phyloP scores from a whole-genome alignment of 2,888 invertebrate species.

The Nasonovia ribisnigri region DNA sequence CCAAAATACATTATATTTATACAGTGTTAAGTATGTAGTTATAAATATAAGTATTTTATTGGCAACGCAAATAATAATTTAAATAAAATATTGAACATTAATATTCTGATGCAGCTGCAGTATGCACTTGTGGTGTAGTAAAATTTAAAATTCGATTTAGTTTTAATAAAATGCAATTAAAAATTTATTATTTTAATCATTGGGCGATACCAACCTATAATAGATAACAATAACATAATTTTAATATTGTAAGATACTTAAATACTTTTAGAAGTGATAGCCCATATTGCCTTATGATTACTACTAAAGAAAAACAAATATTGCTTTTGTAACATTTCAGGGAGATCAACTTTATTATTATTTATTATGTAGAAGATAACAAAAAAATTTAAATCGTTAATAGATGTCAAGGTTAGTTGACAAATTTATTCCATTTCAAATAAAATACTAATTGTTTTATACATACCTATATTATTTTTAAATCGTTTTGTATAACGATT shows the following conservation, averaged over 20 bases:
- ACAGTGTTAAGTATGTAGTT: background rate
- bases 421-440: background rate
- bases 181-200: background rate
- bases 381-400: background rate
- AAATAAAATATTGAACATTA: background rate
- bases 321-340: constrained; percentile 1
- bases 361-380: background rate
- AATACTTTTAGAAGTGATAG: background rate
- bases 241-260: background rate
- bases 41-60: background rate
- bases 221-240: background rate
- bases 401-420: constrained; percentile 1
- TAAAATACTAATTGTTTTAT: background rate
- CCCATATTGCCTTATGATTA: background rate
- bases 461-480: background rate
- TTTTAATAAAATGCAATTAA: background rate
- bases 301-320: background rate
- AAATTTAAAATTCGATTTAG: too few species aligned
- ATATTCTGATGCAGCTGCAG: background rate
- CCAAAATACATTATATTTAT: background rate
- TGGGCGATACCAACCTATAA: background rate
- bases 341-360: background rate
- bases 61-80: background rate
- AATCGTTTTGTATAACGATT: background rate
- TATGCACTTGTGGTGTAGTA: background rate